A percentile compares a stretch with the other conserved stretches of the same genome.
These are phyloP conservation scores for Bugula neritina DNA, from an alignment of 2,888 invertebrate genomes.

Conservation along the genomic window DNA sequence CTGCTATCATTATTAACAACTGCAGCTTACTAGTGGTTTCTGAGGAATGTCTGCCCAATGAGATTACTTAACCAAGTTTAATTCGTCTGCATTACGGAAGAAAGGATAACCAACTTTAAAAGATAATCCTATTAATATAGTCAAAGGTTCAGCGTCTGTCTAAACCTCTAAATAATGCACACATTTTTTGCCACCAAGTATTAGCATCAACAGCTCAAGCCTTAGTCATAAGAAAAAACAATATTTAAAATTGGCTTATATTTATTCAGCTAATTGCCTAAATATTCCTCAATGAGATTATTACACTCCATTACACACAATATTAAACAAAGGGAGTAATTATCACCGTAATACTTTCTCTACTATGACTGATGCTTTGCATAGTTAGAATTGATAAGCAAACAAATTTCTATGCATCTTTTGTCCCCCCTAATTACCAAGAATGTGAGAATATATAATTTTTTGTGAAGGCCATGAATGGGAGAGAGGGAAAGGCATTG, in stretches of 20 bases:
- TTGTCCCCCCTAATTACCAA: conserved; percentile 3
- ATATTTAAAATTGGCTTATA: background rate
- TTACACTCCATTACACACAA: background rate
- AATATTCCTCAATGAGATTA: background rate
- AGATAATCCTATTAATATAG: too few species aligned
- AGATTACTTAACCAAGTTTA: too few species aligned
- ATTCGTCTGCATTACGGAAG: too few species aligned
- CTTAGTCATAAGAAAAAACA: too few species aligned
- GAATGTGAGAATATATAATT: conserved; percentile 19
- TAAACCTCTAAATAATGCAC: too few species aligned
- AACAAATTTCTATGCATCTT: background rate
- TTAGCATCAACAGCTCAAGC: too few species aligned
- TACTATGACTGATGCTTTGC: background rate
- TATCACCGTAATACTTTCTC: background rate
- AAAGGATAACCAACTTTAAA: too few species aligned
- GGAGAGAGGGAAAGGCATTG: background rate
- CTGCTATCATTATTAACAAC: too few species aligned
- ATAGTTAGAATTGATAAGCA: conserved; percentile 15
- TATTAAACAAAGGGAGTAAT: conserved; percentile 22
- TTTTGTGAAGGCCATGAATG: background rate
- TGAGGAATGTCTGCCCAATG: too few species aligned
- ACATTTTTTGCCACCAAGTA: too few species aligned
- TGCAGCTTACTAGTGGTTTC: too few species aligned
- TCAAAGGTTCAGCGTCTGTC: too few species aligned
- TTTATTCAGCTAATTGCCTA: conserved; percentile 2